phyloP scores from a whole-genome alignment of 2,888 invertebrate genomes.

The Lutraria lutraria region DNA sequence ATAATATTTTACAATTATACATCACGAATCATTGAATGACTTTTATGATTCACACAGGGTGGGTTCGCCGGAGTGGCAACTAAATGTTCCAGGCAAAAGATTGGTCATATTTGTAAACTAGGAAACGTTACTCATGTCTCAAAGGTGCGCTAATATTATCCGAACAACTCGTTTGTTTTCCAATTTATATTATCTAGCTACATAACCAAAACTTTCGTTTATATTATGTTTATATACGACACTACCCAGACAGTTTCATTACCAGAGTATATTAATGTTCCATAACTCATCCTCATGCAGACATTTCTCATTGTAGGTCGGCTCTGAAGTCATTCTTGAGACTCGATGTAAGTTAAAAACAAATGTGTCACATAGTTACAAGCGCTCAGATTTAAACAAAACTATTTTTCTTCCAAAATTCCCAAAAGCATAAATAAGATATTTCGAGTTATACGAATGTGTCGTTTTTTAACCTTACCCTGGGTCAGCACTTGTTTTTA shows the following conservation, averaged over 20 bases:
- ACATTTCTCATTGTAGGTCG: neutral
- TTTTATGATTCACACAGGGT: neutral
- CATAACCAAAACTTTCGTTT: conserved; percentile 22
- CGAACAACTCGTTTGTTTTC: conserved; percentile 41
- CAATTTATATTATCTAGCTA: conserved; percentile 2
- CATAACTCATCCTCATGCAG: neutral
- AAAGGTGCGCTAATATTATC: neutral
- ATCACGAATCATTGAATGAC: neutral
- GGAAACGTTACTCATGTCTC: neutral
- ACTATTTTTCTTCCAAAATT: too few species aligned
- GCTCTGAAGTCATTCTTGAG: too few species aligned
- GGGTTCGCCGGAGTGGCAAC: neutral
- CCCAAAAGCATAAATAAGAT: too few species aligned
- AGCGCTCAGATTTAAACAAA: too few species aligned
- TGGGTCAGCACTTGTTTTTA: too few species aligned
- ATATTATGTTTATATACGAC: conserved; percentile 23
- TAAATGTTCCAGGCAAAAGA: neutral
- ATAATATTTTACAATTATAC: neutral
- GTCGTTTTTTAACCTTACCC: too few species aligned
- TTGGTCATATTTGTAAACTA: neutral
- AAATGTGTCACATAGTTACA: too few species aligned
- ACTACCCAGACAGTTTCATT: conserved; percentile 32
- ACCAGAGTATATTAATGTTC: conserved; percentile 1
- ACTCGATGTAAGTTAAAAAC: too few species aligned
- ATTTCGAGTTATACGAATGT: too few species aligned